Evolutionary conservation across 2,113 vertebrate genomes (phyloP).

Genomic region (Brachyistius frenatus): DNA sequence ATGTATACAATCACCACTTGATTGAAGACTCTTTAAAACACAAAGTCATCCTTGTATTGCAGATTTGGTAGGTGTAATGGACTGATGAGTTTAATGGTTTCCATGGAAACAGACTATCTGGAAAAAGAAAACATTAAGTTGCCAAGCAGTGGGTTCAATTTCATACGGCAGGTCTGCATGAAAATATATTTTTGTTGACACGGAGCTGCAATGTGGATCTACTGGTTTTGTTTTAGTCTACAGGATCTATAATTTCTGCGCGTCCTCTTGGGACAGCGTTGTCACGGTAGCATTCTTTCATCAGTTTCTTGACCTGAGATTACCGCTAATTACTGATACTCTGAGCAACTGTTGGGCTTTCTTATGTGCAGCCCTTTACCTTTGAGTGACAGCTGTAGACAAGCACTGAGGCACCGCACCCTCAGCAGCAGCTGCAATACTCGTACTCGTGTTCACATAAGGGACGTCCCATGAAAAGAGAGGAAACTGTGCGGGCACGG

Average conservation of each 20-base stretch:
- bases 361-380: background rate
- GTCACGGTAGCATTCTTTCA: background rate
- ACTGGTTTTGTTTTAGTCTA: conserved; percentile 28
- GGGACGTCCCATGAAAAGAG: conserved; percentile 40
- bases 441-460: conserved; percentile 56
- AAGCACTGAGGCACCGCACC: conserved; percentile 14
- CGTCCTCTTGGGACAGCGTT: background rate
- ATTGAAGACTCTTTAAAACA: background rate
- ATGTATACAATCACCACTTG: background rate
- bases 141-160: conserved; percentile 39
- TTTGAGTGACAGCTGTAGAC: conserved; percentile 58
- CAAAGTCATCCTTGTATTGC: conserved; percentile 11
- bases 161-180: conserved; percentile 1
- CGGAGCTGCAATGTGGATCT: background rate
- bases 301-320: background rate
- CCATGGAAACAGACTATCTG: conserved; percentile 73
- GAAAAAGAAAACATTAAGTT: conserved; percentile 37
- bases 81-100: conserved; percentile 59
- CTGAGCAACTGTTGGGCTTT: background rate
- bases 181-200: conserved; percentile 7
- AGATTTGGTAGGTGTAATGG: conserved; percentile 16
- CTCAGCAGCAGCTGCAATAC: conserved; percentile 40
- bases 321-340: background rate
- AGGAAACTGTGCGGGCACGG: conserved; percentile 31
- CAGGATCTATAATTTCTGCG: conserved; percentile 23